Evolutionary conservation across 2,888 invertebrate genomes (phyloP), one percentile per base, ranked within the genome.

Genomic region (Eucriotettix oculatus): DNA sequence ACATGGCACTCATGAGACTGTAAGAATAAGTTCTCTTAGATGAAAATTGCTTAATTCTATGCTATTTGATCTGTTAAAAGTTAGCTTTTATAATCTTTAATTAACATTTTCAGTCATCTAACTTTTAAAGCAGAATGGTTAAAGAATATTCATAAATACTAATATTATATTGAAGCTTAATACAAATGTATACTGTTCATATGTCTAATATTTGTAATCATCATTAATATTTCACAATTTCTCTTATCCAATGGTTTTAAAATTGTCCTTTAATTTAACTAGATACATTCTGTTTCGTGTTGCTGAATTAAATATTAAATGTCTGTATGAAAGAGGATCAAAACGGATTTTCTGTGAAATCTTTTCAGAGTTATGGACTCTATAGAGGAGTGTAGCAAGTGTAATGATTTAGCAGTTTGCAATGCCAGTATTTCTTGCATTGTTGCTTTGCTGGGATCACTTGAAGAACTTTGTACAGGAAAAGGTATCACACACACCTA

Each of bases 381-480:
- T 0, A 87, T 94, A 71, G 91, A 93, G 74, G 94, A 95, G 74
- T 90, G 91, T 62, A 87, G 91, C n/a, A 83, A 85, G 65, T 86
- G 86, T 64, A 86, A 82, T 57, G 87, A 88, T 65, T 83, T 87
- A 16, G 80, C 83, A 62, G 83, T 87, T 9, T 76, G 90, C n/a
- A 79, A 85, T 57, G 86, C 87, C 0, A 87, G 89, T 65, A 86
- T 90, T 0, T 87, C 89, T 67, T 90, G 90, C 67, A 86, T 90
- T 58, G 87, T 89, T 9, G 86, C 90, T 0, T 78, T 95, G 64
- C 75, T 95, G 42, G 86, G 87, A 44, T 88, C 92, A 3, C 73
- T 95, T 43, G 90, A 92, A 71, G 84, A 86, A 61, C 76, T 95
- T 1, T 88, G 90, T 69, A 75, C 76, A 63, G 87, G 90, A 0